Conservation (phyloP, 2,797 vertebrate genomes). For the Chiroxiphia lanceolata region DNA sequence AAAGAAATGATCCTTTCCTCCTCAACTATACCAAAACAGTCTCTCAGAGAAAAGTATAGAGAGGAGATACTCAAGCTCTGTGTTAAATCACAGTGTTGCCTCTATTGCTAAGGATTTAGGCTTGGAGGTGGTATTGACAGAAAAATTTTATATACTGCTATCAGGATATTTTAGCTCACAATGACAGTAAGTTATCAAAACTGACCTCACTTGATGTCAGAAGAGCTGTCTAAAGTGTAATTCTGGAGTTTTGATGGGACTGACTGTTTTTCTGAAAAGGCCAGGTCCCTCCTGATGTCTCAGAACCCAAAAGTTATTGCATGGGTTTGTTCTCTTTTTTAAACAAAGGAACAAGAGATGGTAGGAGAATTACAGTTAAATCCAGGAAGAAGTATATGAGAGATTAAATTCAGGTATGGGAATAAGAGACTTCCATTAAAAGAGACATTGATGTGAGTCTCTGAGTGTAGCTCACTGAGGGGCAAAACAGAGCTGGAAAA, state of each 20-base stretch:
- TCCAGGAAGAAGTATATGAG: not conserved
- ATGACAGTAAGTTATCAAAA: not conserved
- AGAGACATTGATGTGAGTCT: not conserved
- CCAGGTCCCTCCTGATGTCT: not conserved
- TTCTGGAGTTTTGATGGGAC: not conserved
- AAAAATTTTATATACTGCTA: not conserved
- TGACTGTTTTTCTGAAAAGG: not conserved
- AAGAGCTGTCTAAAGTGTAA: not conserved
- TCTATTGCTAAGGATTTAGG: not conserved
- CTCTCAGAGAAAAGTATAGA: not conserved
- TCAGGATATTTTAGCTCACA: not conserved
- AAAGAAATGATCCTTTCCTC: not conserved
- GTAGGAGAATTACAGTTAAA: not conserved
- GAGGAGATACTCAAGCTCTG: not conserved
- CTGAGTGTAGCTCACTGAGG: not conserved
- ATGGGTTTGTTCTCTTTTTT: not conserved
- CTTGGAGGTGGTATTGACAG: not conserved
- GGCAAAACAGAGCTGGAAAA: slow-evolving; percentile 10
- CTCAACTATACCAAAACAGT: not conserved
- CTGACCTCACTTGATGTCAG: not conserved
- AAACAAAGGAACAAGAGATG: not conserved
- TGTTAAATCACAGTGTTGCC: not conserved
- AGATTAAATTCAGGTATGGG: not conserved
- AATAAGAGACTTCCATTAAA: not conserved
- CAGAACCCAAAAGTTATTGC: not conserved